Base-by-base conservation (phyloP, 2,113 vertebrate genomes). In the Phocoena sinus region DNA sequence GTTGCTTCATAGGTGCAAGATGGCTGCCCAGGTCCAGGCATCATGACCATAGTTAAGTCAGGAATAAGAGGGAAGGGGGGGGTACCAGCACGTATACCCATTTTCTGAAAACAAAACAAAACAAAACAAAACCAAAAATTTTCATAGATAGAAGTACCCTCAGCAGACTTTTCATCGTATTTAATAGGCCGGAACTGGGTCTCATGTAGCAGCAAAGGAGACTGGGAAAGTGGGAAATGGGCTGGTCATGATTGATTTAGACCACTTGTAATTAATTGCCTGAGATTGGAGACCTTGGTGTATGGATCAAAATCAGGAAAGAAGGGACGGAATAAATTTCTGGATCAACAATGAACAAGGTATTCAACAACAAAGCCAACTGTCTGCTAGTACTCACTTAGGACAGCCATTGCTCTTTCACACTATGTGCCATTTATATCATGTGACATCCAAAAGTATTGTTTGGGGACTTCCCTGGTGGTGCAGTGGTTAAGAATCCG, bases 231-330 rank as follows among this genome's bases (percentile, higher is more conserved):
- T 53, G 26, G 63, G 28, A 60, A 71, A 25, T 56, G 65, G 60
- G 25, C 6, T 44, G 28, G 25, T 56, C 8, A 0, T 18, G 47
- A 41, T 1, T 68, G 74, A 70, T 15, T 60, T 23, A 38, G 68
- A 53, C 31, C 38, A 53, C 63, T 80, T 87, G 17, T 31, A 47
- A 93, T 73, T 85, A 28, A 38, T 53, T 74, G 26, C 86, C 38
- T 77, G 62, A 82, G 67, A 60, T 26, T 73, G 56, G 89, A 79
- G 84, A 95, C n/a, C 31, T 82, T 17, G 67, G 71, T 81, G 47
- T 92, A 47, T 25, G 81, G 70, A 92, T 89, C 86, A 41, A 91
- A 95, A 96, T 31, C 18, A 79, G 53, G 74, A 91, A 88, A 84
- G 85, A 36, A 94, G 70, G 41, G 58, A 53, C 18, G 47, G 70